Base-by-base conservation (phyloP, 2,797 vertebrate species). In the Pseudochromis fuscus region DNA sequence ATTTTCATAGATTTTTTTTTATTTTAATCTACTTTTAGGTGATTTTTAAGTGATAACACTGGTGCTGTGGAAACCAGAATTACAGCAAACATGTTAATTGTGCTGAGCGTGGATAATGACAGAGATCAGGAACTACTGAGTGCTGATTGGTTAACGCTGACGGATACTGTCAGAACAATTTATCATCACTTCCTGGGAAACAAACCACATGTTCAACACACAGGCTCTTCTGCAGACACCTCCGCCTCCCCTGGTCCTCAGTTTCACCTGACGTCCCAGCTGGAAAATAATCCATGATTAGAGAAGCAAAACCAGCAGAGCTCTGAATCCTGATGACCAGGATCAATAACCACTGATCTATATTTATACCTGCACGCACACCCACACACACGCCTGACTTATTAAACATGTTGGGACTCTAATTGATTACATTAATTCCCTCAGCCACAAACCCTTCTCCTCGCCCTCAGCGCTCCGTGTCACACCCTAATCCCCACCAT, bases 321-420 rank as follows among this genome's bases (percentile, higher is more conserved):
- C 63, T 74, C 45, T 31, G 72, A 69, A 40, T 72, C 49, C 66
- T 59, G 67, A 63, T 7, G 8, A 69, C 70, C 46, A 30, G 11
- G 44, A 83, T 88, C 81, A 49, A 75, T 87, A 62, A 42, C 7
- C 9, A 13, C 71, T 62, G 63, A 74, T 82, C 64, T 69, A 76
- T 73, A 82, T 80, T 75, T 72, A 77, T 65, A 65, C 69, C 63
- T 72, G 62, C 21, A 4, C 21, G 7, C 35, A 52, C 78, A 4
- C 21, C 5, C 35, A 52, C 78, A 66, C 77, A 56, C 21, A 40
- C 18, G 13, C 45, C 33, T 3, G 15, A 21, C 7, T 24, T 57
- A 35, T 45, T 57, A 24, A 33, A 56, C 25, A 33, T 64, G 35
- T 49, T 37, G 42, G 48, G 56, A 46, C 67, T 21, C 2, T 49